phyloP scores from a whole-genome alignment of 2,113 vertebrate genomes.

The Campylomormyrus tamandua region DNA sequence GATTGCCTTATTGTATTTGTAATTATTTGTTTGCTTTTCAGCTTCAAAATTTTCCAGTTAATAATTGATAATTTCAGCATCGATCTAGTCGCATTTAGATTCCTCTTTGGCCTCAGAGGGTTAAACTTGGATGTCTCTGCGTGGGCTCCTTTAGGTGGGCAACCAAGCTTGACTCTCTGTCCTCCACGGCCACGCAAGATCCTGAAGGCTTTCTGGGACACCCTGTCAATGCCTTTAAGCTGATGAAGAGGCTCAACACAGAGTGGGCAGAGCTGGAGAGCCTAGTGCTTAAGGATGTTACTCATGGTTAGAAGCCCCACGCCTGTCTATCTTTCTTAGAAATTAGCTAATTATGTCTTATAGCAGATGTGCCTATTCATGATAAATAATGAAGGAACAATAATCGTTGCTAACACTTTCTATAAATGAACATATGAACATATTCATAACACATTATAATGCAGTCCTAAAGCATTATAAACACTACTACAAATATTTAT shows the following conservation, averaged over 20 bases:
- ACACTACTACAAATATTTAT: not conserved
- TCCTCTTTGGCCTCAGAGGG: not conserved
- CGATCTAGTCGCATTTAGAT: not conserved
- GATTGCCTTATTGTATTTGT: not conserved
- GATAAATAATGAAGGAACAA: not conserved
- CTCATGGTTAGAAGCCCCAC: constrained; percentile 69
- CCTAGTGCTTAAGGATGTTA: constrained; percentile 89
- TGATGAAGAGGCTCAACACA: constrained; percentile 92
- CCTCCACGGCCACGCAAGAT: constrained; percentile 75
- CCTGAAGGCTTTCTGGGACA: constrained; percentile 92
- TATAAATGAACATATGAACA: not conserved
- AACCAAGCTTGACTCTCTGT: constrained; percentile 81
- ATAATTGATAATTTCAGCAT: not conserved
- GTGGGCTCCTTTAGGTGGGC: constrained; percentile 72
- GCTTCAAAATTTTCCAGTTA: not conserved
- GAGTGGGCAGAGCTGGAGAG: constrained; percentile 91
- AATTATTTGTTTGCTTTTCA: not conserved
- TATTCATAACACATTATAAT: not conserved
- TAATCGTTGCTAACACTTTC: not conserved
- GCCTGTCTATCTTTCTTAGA: not conserved
- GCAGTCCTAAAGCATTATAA: not conserved
- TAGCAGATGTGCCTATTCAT: not conserved
- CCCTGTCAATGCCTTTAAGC: constrained; percentile 93
- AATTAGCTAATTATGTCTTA: not conserved
- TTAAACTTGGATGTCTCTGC: not conserved